A percentile compares a stretch with the other conserved stretches of the same genome.
Evolutionary conservation across 2,797 vertebrate species (phyloP).

Genomic region (Oophaga sylvatica): DNA sequence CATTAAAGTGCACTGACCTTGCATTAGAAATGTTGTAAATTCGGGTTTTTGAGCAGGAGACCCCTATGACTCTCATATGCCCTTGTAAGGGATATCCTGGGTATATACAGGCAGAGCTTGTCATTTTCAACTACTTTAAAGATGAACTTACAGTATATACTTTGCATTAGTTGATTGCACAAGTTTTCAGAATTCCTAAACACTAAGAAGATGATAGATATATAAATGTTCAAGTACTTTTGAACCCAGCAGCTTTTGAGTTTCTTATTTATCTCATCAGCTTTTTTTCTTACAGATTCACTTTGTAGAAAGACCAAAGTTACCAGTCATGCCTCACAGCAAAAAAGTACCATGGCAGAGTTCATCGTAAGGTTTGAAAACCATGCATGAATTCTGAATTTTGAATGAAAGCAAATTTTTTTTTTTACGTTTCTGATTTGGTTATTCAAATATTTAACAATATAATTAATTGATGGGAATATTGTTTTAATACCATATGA

Average conservation of each 20-base stretch:
- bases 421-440: background rate
- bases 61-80: too few species aligned
- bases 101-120: background rate
- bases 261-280: background rate
- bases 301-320: constrained; percentile 14
- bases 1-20: background rate
- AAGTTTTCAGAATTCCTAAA: too few species aligned
- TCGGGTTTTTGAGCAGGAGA: too few species aligned
- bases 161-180: background rate
- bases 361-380: constrained; percentile 6
- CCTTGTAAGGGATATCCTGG: too few species aligned
- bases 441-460: background rate
- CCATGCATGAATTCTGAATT: background rate
- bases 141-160: background rate
- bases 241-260: background rate
- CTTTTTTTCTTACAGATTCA: background rate
- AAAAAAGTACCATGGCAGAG: background rate
- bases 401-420: background rate
- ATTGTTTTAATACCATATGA: background rate
- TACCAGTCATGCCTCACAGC: background rate
- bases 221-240: background rate
- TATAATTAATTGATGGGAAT: background rate
- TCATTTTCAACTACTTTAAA: background rate
- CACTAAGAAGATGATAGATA: background rate
- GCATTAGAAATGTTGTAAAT: background rate